phyloP scores from a whole-genome alignment of 1,140 invertebrate genomes.

The Bombus polaris region DNA sequence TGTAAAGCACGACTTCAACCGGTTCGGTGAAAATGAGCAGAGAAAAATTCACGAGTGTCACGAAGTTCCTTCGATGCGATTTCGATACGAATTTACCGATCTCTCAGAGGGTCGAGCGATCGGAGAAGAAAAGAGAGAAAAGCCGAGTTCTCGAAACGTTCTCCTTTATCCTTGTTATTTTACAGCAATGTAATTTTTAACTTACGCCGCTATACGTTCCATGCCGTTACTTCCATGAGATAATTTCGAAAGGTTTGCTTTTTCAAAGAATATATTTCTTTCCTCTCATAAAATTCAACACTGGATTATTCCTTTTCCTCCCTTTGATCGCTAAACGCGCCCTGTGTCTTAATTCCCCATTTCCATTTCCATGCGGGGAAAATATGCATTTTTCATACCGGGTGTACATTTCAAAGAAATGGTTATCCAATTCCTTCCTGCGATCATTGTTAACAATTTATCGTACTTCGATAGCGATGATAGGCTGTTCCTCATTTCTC shows the following conservation, averaged over 20 bases:
- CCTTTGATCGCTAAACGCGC: not conserved
- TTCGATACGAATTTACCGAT: conserved; percentile 1
- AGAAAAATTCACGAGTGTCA: not conserved
- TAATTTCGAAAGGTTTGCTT: not conserved
- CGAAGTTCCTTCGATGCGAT: not conserved
- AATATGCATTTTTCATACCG: not conserved
- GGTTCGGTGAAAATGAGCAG: too few species aligned
- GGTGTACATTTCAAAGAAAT: not conserved
- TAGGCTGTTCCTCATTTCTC: too few species aligned
- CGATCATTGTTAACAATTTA: not conserved
- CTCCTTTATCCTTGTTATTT: not conserved
- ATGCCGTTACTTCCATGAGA: not conserved
- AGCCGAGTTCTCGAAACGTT: not conserved
- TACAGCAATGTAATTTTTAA: not conserved
- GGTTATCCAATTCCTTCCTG: not conserved
- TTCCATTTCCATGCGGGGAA: not conserved
- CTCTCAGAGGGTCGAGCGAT: not conserved
- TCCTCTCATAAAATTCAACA: not conserved
- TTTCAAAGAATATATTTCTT: not conserved
- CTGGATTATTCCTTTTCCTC: not conserved
- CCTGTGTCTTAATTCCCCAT: conserved; percentile 24
- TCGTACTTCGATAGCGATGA: too few species aligned
- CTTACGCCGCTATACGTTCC: not conserved
- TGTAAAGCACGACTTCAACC: not conserved
- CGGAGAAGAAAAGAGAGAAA: not conserved